Conservation (phyloP, 1,140 invertebrate genomes). For the Drosophila sucinea region DNA sequence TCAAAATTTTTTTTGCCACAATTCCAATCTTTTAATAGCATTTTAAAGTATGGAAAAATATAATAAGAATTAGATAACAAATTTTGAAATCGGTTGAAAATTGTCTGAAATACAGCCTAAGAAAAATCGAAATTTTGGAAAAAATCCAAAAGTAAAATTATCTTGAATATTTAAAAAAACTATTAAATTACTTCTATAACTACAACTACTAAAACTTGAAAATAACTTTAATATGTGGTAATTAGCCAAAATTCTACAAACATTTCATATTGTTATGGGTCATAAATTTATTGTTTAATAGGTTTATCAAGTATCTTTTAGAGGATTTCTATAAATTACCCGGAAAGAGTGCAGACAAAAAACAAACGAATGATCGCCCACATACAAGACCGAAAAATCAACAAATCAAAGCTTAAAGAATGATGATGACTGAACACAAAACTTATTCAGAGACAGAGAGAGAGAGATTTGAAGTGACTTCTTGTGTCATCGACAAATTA, state of each 20-base stretch:
- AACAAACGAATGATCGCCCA: slow-evolving; percentile 36
- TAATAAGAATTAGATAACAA: too few species aligned
- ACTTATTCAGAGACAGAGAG: neutral
- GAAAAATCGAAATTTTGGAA: too few species aligned
- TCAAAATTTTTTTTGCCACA: too few species aligned
- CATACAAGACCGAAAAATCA: slow-evolving; percentile 11
- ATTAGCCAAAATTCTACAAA: neutral
- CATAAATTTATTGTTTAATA: neutral
- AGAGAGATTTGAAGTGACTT: slow-evolving; percentile 32
- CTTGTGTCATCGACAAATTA: slow-evolving; percentile 46
- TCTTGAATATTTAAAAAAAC: too few species aligned
- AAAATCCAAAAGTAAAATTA: too few species aligned
- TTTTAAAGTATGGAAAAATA: too few species aligned
- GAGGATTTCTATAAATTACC: neutral
- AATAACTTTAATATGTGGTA: neutral
- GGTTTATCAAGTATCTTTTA: neutral
- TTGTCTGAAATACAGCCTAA: too few species aligned
- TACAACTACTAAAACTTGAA: neutral
- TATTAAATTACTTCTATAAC: too few species aligned
- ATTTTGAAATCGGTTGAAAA: too few species aligned
- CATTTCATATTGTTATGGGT: neutral
- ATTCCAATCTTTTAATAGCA: too few species aligned
- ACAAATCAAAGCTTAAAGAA: slow-evolving; percentile 37
- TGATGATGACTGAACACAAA: slow-evolving; percentile 45
- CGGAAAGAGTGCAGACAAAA: slow-evolving; percentile 7